Percentiles rank a stretch among this genome's conserved stretches.
Conservation (phyloP, 2,113 vertebrate species). For the Cepphus grylle region DNA sequence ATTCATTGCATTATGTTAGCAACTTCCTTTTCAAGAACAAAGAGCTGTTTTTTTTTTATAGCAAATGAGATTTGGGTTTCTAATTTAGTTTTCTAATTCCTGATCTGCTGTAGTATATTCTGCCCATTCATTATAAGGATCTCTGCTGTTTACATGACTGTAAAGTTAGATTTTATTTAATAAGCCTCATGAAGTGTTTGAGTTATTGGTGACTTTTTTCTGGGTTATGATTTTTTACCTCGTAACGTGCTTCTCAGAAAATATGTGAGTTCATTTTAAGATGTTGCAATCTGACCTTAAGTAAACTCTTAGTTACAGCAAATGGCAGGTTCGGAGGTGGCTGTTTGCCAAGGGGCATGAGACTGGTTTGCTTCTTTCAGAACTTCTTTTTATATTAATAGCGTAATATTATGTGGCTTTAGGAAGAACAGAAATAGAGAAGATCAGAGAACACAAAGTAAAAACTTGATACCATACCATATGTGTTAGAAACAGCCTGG, state of each 20-base stretch:
- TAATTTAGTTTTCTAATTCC: constrained; percentile 48
- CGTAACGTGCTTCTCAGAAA: neutral
- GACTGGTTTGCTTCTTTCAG: neutral
- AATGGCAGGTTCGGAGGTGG: neutral
- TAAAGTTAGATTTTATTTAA: constrained; percentile 11
- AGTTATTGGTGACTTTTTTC: neutral
- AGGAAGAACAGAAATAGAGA: neutral
- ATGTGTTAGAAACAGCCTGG: neutral
- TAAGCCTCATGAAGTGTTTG: neutral
- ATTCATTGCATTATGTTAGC: neutral
- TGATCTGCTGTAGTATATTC: neutral
- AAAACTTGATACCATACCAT: neutral
- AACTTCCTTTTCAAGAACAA: constrained; percentile 26
- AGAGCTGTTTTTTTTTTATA: constrained; percentile 24
- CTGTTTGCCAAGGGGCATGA: neutral
- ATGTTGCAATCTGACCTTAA: neutral
- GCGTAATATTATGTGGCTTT: neutral
- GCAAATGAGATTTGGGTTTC: constrained; percentile 36
- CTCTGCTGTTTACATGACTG: neutral
- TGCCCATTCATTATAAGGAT: constrained; percentile 29
- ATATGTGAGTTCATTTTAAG: neutral
- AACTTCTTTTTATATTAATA: neutral
- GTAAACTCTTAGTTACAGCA: neutral
- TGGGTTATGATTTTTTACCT: neutral
- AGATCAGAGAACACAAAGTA: neutral